Evolutionary conservation across 2,113 vertebrate genomes (phyloP).

Genomic region (Megaptera novaeangliae): DNA sequence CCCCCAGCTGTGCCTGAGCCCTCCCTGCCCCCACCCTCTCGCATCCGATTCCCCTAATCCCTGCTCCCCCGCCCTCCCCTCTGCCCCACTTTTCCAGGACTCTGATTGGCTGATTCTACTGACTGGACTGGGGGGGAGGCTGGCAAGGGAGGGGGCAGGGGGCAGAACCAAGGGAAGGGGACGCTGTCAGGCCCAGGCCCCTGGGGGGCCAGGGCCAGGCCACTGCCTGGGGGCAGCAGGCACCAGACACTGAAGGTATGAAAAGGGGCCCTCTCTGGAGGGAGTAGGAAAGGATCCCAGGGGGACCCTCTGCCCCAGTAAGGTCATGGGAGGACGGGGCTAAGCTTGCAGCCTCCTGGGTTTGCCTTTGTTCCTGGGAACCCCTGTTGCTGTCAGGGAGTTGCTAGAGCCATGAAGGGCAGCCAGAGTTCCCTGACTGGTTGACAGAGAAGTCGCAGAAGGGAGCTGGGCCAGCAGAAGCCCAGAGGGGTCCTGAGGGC

Average conservation of each 20-base stretch:
- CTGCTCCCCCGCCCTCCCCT: slow-evolving; percentile 73
- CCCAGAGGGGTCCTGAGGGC: neutral
- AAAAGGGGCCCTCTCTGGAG: neutral
- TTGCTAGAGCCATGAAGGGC: neutral
- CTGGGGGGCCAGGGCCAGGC: slow-evolving; percentile 68
- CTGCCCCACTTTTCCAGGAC: slow-evolving; percentile 77
- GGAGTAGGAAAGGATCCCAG: neutral
- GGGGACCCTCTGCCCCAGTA: slow-evolving; percentile 33
- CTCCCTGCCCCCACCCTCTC: slow-evolving; percentile 65
- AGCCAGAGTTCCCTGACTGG: neutral
- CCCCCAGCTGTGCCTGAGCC: slow-evolving; percentile 74
- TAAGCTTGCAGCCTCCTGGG: slow-evolving; percentile 3
- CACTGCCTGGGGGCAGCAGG: slow-evolving; percentile 69
- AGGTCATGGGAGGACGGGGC: slow-evolving; percentile 48
- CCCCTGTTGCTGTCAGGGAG: slow-evolving; percentile 6
- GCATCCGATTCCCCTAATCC: slow-evolving; percentile 73
- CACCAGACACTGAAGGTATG: slow-evolving; percentile 68
- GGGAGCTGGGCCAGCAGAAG: neutral
- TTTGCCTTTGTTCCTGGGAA: slow-evolving; percentile 46
- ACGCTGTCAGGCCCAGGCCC: slow-evolving; percentile 69
- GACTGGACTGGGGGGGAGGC: slow-evolving; percentile 62
- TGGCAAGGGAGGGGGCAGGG: slow-evolving; percentile 58
- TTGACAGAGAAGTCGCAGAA: neutral
- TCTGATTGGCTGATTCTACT: slow-evolving; percentile 74
- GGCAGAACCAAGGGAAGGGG: slow-evolving; percentile 68